Base-by-base conservation (phyloP, 2,113 vertebrate species). In the Heterotilapia buettikoferi region DNA sequence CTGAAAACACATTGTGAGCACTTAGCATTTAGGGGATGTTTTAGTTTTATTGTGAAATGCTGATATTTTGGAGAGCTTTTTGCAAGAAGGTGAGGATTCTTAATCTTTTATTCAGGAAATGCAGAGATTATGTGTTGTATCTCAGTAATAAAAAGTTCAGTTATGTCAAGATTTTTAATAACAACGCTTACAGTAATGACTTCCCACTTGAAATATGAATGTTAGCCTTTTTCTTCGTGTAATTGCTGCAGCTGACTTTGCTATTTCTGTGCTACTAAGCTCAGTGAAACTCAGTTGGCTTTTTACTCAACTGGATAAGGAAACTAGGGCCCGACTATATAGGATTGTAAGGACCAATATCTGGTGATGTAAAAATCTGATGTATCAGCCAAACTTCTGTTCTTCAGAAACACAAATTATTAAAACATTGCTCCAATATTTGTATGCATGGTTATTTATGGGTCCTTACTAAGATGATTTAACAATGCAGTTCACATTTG, bases 321-420 rank as follows among this genome's bases (percentile, higher is more conserved):
- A 45, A 73, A 73, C 21, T 9, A 26, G 0, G 0, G 68, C 21
- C 40, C 2, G 3, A 73, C 21, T 45, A 26, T 73, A 73, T 0
- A 26, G 5, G 38, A 73, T 26, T 45, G 1, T 45, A 26, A 16
- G 13, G 13, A 45, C 66, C 21, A 19, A 19, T 45, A 26, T 1
- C 40, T 26, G 38, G 2, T 73, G 21, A 45, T 73, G 40, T 45
- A 45, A 26, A 73, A 73, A 45, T 45, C 21, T 10, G 13, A 45
- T 3, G 21, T 45, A 45, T 26, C 1, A 0, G 8, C 3, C 21
- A 16, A 73, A 26, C 2, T 45, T 26, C n/a, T 73, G 45, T 45
- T 45, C 21, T 0, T 43, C 68, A 73, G 13, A 73, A 16, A 45
- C 68, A 45, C 7, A 18, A 73, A 26, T 16, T 43, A 6, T 71